These are phyloP conservation scores for Chaetodon trifasciatus DNA, from an alignment of 2,797 vertebrate species.

Conservation along the genomic window DNA sequence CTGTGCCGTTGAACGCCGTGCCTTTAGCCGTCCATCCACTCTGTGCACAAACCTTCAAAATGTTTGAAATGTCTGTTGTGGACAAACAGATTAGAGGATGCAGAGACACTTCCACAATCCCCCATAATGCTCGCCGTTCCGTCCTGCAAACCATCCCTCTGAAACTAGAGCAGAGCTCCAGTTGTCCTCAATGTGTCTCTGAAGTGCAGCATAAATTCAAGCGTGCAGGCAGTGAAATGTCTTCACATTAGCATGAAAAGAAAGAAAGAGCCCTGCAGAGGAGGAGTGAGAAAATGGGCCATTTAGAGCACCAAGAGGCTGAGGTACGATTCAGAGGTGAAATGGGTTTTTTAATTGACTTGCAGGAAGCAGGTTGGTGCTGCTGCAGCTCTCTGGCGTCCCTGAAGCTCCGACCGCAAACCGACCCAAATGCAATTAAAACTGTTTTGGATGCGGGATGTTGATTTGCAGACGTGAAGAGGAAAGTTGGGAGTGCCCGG, in stretches of 20 bases:
- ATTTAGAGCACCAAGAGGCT: background rate
- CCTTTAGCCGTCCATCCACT: too few species aligned
- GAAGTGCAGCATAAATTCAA: background rate
- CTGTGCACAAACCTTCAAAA: too few species aligned
- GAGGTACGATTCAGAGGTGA: background rate
- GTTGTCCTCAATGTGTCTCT: conserved; percentile 4
- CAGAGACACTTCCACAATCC: too few species aligned
- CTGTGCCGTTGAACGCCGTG: too few species aligned
- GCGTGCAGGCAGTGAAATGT: background rate
- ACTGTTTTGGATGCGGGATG: background rate
- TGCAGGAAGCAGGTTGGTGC: conserved; percentile 1
- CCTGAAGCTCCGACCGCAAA: background rate
- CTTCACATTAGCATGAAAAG: background rate
- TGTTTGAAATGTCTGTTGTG: too few species aligned
- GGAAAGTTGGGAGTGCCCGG: background rate
- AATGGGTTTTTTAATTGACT: conserved; percentile 30
- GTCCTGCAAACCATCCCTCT: background rate
- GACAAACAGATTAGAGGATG: too few species aligned
- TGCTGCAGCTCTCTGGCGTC: background rate
- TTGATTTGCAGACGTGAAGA: background rate
- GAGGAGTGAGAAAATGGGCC: background rate
- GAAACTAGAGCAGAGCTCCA: background rate
- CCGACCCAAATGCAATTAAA: background rate
- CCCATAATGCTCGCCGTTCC: too few species aligned
- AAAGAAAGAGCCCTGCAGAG: background rate